Evolutionary conservation across 2,888 invertebrate genomes (phyloP).

Genomic region (Dendrolimus pini): DNA sequence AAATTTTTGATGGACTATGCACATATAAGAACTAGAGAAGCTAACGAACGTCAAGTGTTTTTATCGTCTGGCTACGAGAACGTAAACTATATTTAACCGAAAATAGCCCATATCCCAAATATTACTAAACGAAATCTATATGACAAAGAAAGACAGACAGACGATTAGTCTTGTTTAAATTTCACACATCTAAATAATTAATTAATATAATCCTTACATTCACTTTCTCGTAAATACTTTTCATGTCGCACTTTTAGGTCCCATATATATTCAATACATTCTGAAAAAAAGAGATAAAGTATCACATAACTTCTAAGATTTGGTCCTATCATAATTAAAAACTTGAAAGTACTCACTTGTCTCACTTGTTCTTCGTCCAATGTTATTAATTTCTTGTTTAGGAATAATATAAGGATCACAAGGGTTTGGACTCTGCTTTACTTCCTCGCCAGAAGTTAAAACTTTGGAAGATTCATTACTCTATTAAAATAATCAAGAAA

Average conservation of each 20-base stretch:
- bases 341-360: constrained; percentile 17
- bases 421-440: neutral
- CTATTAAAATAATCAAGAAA: neutral
- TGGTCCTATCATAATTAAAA: constrained; percentile 25
- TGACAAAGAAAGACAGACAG: too few relatives aligned
- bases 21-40: too few relatives aligned
- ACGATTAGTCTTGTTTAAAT: too few relatives aligned
- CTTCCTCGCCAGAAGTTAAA: neutral
- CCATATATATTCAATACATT: constrained; percentile 41
- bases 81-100: too few relatives aligned
- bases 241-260: constrained; percentile 28
- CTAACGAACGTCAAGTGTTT: too few relatives aligned
- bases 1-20: too few relatives aligned
- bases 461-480: neutral
- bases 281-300: constrained; percentile 20
- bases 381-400: constrained; percentile 8
- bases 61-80: too few relatives aligned
- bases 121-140: too few relatives aligned
- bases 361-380: constrained; percentile 11
- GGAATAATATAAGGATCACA: constrained; percentile 4
- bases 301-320: neutral
- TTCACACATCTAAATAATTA: too few relatives aligned
- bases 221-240: constrained; percentile 9
- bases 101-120: too few relatives aligned
- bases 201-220: constrained; percentile 28